Base-by-base conservation (phyloP, 2,113 vertebrate genomes). In the Labeo catla region DNA sequence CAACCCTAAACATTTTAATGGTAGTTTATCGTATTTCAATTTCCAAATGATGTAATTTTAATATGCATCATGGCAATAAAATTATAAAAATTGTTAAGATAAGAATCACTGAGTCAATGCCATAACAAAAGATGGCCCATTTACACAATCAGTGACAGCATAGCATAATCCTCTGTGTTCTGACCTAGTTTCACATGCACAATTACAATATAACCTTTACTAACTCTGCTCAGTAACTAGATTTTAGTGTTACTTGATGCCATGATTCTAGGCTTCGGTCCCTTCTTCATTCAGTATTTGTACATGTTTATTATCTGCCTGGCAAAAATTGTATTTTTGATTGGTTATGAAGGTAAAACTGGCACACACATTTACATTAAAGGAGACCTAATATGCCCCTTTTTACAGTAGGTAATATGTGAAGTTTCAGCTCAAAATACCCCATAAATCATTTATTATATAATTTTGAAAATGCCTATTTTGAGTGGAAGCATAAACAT, bases 41-140 rank as follows among this genome's bases (percentile, higher is more conserved):
- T n/a, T 76, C 7, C 47, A 36, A 28, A 28, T 76, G 0, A 74
- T 36, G 49, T 54, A 8, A 19, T 50, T 77, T 19, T 54, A 77
- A 54, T 2, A 10, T 54, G 52, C n/a, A 77, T 77, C 4, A 77
- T 54, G 23, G 50, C 72, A 76, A 50, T 50, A 28, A 49, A 15
- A 21, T 74, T 49, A 23, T 70, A 70, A 19, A 70, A 11, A 73
- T 13, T 34, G 49, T 52, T 1, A 36, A 77, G 74, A 54, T 36
- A 36, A 52, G 47, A 36, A 49, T 54, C 15, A 8, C 19, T 77
- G 76, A 54, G 76, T 7, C 49, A 34, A 52, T 54, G 49, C 1
- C 54, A 23, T 63, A 23, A 61, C 57, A 66, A 81, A 81, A 49
- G 21, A 66, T 65, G 79, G 49, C 59, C 59, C 43, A 49, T 65